These are phyloP conservation scores for Lucilia cuprina DNA, from an alignment of 1,140 invertebrate genomes.

Conservation along the genomic window DNA sequence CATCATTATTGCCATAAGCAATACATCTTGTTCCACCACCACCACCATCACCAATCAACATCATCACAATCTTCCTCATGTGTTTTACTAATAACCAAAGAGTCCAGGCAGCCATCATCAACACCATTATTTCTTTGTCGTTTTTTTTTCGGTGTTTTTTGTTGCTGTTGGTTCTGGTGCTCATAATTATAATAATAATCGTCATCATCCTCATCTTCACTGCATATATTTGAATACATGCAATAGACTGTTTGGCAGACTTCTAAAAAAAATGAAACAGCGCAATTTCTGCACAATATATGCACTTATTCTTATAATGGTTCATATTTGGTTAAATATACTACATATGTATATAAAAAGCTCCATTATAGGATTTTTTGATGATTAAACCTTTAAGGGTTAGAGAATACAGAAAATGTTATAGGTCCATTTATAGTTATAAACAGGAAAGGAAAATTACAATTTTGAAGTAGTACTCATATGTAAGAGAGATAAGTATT, in stretches of 20 bases:
- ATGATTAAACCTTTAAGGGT: background rate
- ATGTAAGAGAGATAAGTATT: too few species aligned
- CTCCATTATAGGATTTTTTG: background rate
- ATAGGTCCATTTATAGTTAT: too few species aligned
- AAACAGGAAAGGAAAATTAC: too few species aligned
- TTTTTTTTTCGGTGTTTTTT: background rate
- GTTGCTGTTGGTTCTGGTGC: background rate
- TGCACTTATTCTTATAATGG: too few species aligned
- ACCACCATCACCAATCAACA: background rate
- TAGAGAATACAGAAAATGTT: too few species aligned
- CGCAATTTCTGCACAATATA: too few species aligned
- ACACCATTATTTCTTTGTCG: background rate
- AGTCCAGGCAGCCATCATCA: background rate
- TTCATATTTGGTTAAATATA: background rate
- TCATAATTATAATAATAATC: constrained; percentile 11
- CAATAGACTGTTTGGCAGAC: background rate
- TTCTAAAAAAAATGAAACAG: background rate
- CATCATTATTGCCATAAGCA: background rate
- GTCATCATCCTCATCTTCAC: constrained; percentile 3
- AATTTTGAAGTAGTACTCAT: too few species aligned
- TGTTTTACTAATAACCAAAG: too few species aligned
- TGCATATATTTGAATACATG: background rate
- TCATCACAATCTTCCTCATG: too few species aligned
- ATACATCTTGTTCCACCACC: background rate
- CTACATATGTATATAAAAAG: background rate